Evolutionary conservation across 2,113 vertebrate species (phyloP), one percentile per base, ranked within the genome.

Genomic region (Pogona vitticeps): DNA sequence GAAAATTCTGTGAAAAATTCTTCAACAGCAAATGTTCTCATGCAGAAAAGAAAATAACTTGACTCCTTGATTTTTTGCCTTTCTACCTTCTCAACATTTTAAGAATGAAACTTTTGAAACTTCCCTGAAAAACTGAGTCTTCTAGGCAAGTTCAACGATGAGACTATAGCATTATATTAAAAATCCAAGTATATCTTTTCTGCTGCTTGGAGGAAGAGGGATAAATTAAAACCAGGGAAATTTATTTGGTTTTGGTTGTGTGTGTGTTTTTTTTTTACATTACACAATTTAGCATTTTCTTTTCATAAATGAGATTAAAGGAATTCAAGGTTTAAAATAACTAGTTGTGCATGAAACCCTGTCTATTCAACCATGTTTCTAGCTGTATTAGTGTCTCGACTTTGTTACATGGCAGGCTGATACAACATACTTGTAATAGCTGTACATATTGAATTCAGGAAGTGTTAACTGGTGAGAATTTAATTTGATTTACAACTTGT

Each of bases 191-290:
- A 88, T 94, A 95, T 91, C 91, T 73, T 89, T 91, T 90, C 82
- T 93, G 93, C 94, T 93, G 90, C 83, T 80, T 94, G 91, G 90
- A 92, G 83, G 92, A 90, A 93, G 85, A 94, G 88, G 71, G 89
- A 93, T 89, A 91, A 86, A 89, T 93, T 38, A 40, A 38, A 73
- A 40, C 21, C n/a, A 52, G 10, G 10, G 5, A 52, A 52, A 6
- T 52, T 52, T 52, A 52, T 52, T 52, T 52, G 5, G 46, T 52
- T 52, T 52, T 52, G 46, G 46, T n/a, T n/a, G n/a, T n/a, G n/a
- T n/a, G n/a, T 52, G 46, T 5, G 46, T 10, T 52, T 52, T 52
- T 52, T 52, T 52, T 52, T 52, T 52, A 52, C 46, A 52, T 52
- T 10, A 52, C 46, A 52, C 46, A 52, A 52, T 10, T 52, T 5